Percentiles rank a stretch among this genome's conserved stretches.
phyloP scores from a whole-genome alignment of 2,797 vertebrate genomes.

The Mareca penelope region DNA sequence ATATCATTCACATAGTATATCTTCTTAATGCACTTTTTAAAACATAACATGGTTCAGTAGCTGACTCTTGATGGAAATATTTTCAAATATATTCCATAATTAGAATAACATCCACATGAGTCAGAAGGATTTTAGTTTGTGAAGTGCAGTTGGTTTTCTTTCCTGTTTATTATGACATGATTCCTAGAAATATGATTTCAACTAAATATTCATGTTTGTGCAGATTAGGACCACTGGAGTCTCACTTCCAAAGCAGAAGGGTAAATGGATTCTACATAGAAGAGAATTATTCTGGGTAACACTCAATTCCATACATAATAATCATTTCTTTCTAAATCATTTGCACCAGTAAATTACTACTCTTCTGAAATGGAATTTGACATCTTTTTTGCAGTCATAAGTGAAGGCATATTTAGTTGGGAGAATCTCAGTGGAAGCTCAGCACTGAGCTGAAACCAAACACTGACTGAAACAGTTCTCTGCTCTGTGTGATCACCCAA shows the following conservation, averaged over 20 bases:
- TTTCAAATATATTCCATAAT: not conserved
- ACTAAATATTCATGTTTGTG: not conserved
- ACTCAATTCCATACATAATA: not conserved
- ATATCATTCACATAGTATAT: not conserved
- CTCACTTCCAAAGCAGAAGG: not conserved
- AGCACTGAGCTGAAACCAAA: not conserved
- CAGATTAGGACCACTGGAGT: not conserved
- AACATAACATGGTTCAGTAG: not conserved
- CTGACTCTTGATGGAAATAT: slow-evolving; percentile 7
- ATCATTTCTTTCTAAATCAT: not conserved
- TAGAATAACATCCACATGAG: not conserved
- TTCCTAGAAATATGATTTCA: not conserved
- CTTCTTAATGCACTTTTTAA: not conserved
- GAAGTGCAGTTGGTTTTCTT: not conserved
- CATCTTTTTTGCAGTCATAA: not conserved
- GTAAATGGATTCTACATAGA: not conserved
- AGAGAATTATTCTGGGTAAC: not conserved
- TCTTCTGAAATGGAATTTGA: not conserved
- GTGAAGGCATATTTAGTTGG: not conserved
- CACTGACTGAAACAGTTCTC: not conserved
- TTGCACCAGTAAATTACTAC: not conserved
- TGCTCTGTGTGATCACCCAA: not conserved
- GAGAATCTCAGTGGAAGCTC: not conserved
- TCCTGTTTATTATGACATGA: not conserved
- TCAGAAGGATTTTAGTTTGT: not conserved